phyloP scores from a whole-genome alignment of 2,797 vertebrate species.

The Chaunax sp. region DNA sequence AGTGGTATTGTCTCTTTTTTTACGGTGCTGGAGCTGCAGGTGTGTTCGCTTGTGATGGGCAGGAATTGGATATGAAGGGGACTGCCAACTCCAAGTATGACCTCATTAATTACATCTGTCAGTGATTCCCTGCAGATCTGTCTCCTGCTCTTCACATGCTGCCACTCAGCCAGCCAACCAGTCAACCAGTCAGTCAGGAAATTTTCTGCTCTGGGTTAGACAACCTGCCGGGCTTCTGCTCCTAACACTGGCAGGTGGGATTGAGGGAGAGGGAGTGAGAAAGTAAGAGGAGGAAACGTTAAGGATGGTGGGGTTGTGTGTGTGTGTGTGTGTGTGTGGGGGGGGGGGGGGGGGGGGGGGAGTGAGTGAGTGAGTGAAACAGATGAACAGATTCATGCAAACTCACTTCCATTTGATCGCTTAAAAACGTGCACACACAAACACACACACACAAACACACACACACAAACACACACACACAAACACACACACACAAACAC shows the following conservation, averaged over 20 bases:
- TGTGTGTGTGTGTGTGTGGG: constrained; percentile 6
- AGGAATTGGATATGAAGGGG: constrained; percentile 81
- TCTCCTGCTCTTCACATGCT: constrained; percentile 80
- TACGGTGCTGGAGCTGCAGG: constrained; percentile 69
- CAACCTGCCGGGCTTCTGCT: constrained; percentile 76
- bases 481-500: constrained; percentile 30
- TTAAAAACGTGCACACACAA: constrained; percentile 53
- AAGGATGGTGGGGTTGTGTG: constrained; percentile 33
- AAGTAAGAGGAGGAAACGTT: constrained; percentile 49
- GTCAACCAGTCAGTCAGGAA: constrained; percentile 80
- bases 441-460: constrained; percentile 28
- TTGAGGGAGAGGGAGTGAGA: constrained; percentile 24
- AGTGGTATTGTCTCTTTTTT: constrained; percentile 37
- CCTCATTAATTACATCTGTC: constrained; percentile 87
- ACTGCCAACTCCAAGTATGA: constrained; percentile 81
- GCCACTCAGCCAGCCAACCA: constrained; percentile 80
- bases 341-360: not conserved
- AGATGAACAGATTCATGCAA: constrained; percentile 73
- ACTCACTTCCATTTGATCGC: constrained; percentile 65
- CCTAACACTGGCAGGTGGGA: constrained; percentile 77
- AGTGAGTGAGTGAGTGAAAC: constrained; percentile 38
- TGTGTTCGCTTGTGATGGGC: constrained; percentile 79
- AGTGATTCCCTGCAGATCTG: constrained; percentile 81
- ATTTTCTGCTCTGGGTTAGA: constrained; percentile 79
- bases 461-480: constrained; percentile 42